Evolutionary conservation across 2,797 vertebrate species (phyloP).

Genomic region (Busarellus nigricollis): DNA sequence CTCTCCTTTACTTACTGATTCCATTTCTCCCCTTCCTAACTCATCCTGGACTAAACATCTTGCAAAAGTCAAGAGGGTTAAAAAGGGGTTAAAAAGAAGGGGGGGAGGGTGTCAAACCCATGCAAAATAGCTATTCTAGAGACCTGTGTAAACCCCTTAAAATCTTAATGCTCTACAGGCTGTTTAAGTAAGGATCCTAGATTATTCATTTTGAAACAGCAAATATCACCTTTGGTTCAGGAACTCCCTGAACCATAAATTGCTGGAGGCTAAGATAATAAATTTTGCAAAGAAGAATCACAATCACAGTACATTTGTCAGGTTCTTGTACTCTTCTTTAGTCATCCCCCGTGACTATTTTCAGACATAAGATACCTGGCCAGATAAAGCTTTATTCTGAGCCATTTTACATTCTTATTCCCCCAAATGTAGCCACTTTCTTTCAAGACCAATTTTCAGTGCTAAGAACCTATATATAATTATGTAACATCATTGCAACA

Average conservation of each 20-base stretch:
- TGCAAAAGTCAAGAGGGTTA: not conserved
- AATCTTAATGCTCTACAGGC: not conserved
- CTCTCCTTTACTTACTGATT: not conserved
- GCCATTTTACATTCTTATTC: not conserved
- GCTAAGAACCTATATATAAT: not conserved
- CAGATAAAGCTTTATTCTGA: conserved; percentile 5
- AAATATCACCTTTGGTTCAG: conserved; percentile 34
- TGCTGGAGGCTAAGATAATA: conserved; percentile 42
- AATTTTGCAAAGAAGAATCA: conserved; percentile 40
- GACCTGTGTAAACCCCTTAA: not conserved
- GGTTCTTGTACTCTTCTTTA: not conserved
- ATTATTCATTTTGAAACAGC: conserved; percentile 20
- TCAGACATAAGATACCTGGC: not conserved
- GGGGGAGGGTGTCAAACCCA: not conserved
- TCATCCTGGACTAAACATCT: not conserved
- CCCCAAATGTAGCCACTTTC: not conserved
- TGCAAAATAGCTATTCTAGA: not conserved
- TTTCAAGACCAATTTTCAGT: not conserved
- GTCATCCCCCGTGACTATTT: not conserved
- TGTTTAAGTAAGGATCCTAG: not conserved
- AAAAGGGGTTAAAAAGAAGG: not conserved
- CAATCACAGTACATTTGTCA: not conserved
- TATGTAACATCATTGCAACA: not conserved
- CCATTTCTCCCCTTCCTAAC: not conserved
- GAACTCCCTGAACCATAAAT: conserved; percentile 27